Percentiles rank a stretch among this genome's conserved stretches.
These are phyloP conservation scores for Xestia ashworthii DNA, from an alignment of 2,888 invertebrate species.

Conservation along the genomic window DNA sequence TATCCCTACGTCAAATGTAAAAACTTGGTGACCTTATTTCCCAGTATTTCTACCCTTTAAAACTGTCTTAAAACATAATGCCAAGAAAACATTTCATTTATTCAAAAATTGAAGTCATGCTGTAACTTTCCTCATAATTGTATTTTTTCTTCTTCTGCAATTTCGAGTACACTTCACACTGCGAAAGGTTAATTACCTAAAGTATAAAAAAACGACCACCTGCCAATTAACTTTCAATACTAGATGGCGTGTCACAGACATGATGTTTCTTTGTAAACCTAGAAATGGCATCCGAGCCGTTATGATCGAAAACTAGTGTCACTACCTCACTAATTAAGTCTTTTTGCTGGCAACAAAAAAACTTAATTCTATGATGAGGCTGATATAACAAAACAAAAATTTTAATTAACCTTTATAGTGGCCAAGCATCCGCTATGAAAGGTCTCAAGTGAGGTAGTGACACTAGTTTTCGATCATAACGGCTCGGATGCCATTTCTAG, in stretches of 20 bases:
- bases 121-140: constrained; percentile 48
- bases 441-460: constrained; percentile 54
- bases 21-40: constrained; percentile 53
- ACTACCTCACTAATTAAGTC: constrained; percentile 43
- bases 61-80: constrained; percentile 48
- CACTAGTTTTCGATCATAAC: constrained; percentile 60
- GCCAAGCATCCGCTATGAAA: constrained; percentile 16
- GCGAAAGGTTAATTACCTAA: constrained; percentile 71
- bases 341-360: constrained; percentile 42
- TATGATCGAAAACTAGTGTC: constrained; percentile 59
- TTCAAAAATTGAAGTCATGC: constrained; percentile 53
- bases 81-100: constrained; percentile 48
- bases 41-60: constrained; percentile 16
- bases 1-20: constrained; percentile 7
- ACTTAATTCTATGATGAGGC: constrained; percentile 39
- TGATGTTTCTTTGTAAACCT: constrained; percentile 61
- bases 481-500: constrained; percentile 67
- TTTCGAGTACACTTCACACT: constrained; percentile 64
- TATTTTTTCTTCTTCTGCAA: constrained; percentile 45
- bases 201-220: constrained; percentile 70
- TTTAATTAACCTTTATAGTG: constrained; percentile 60
- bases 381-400: constrained; percentile 50
- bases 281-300: constrained; percentile 66
- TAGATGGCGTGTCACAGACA: constrained; percentile 64
- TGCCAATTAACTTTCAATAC: constrained; percentile 70